These are phyloP conservation scores for Gallinago solitaria DNA, from an alignment of 2,797 vertebrate genomes.

Conservation along the genomic window DNA sequence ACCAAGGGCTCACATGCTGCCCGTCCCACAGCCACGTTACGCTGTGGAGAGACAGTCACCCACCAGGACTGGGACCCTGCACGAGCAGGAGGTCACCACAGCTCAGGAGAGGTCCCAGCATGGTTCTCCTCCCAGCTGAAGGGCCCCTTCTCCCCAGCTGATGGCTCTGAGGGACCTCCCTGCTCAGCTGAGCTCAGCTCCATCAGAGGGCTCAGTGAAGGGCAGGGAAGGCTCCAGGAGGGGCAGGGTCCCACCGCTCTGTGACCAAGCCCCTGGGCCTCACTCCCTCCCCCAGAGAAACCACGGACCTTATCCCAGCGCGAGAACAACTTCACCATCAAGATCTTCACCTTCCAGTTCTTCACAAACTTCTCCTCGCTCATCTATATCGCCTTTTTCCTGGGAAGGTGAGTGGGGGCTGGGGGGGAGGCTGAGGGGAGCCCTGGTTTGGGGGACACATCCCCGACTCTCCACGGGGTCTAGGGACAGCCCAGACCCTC, in stretches of 20 bases:
- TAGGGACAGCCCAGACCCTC: not conserved
- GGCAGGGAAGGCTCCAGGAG: not conserved
- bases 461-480: not conserved
- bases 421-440: not conserved
- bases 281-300: slow-evolving; percentile 78
- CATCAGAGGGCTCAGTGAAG: not conserved
- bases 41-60: not conserved
- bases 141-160: not conserved
- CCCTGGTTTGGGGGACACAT: not conserved
- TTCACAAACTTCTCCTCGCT: slow-evolving; percentile 94
- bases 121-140: not conserved
- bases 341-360: slow-evolving; percentile 97
- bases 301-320: slow-evolving; percentile 83
- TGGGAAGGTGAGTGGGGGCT: slow-evolving; percentile 85
- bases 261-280: not conserved
- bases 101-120: not conserved
- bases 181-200: not conserved
- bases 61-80: fast-evolving
- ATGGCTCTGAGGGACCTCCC: not conserved
- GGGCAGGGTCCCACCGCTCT: not conserved
- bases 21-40: fast-evolving
- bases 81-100: not conserved
- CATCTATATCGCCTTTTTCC: slow-evolving; percentile 93
- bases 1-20: not conserved
- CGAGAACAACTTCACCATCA: slow-evolving; percentile 89